A percentile compares a stretch with the other conserved stretches of the same genome.
Evolutionary conservation across 2,113 vertebrate species (phyloP).

Genomic region (Myrmecophaga tridactyla): DNA sequence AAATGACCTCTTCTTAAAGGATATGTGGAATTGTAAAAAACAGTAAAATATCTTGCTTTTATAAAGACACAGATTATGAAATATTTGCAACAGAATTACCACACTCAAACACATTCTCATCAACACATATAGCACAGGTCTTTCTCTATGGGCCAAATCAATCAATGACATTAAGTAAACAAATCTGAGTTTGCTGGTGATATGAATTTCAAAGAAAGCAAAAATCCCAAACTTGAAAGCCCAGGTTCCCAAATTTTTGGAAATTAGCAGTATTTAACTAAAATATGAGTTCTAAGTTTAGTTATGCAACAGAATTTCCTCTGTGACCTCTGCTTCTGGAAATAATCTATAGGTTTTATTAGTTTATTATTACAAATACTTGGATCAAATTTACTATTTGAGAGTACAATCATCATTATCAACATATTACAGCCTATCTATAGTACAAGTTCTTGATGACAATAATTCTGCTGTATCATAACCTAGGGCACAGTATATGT

Average conservation of each 20-base stretch:
- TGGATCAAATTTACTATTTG: not conserved
- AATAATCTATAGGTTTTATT: not conserved
- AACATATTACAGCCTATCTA: not conserved
- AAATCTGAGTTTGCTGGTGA: not conserved
- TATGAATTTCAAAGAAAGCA: not conserved
- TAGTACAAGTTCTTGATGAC: not conserved
- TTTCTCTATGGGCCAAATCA: not conserved
- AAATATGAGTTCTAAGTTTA: not conserved
- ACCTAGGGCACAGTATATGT: not conserved
- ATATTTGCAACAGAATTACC: not conserved
- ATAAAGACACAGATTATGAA: not conserved
- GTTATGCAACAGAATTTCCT: not conserved
- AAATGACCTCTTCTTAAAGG: not conserved
- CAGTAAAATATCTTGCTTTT: not conserved
- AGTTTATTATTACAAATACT: not conserved
- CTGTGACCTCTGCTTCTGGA: not conserved
- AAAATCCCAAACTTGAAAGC: not conserved
- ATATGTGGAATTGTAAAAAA: not conserved
- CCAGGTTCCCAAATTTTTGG: not conserved
- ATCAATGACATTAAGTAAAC: not conserved
- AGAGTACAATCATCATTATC: not conserved
- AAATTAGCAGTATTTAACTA: conserved; percentile 3
- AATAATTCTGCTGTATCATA: not conserved
- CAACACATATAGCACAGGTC: not conserved
- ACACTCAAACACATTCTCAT: not conserved